These are phyloP conservation scores for Malurus splendens DNA, from an alignment of 2,797 vertebrate species.

Conservation along the genomic window DNA sequence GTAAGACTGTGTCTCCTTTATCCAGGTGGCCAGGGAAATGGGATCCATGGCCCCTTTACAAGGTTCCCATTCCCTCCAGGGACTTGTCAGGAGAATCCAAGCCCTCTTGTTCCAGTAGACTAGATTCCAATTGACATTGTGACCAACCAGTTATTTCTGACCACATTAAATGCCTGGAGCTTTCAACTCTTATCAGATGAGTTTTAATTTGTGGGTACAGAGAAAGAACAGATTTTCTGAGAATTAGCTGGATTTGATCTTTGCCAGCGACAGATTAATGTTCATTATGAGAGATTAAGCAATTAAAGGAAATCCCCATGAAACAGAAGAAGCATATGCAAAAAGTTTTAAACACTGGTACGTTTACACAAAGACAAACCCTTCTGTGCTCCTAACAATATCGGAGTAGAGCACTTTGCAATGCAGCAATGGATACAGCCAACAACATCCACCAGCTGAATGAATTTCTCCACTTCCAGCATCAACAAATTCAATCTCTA, in stretches of 20 bases:
- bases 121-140: rapidly evolving
- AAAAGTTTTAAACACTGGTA: not conserved
- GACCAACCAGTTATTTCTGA: not conserved
- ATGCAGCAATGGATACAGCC: not conserved
- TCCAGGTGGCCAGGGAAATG: not conserved
- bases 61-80: not conserved
- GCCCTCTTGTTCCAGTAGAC: not conserved
- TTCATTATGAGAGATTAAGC: slow-evolving; percentile 28
- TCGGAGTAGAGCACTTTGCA: not conserved
- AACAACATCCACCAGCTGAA: not conserved
- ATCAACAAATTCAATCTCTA: not conserved
- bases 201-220: not conserved
- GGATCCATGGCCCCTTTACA: not conserved
- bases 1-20: not conserved
- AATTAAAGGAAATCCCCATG: not conserved
- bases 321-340: not conserved
- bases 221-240: slow-evolving; percentile 19
- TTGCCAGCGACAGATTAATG: slow-evolving; percentile 16
- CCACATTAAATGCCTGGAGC: not conserved
- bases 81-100: not conserved
- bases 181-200: not conserved
- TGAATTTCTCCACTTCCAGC: not conserved
- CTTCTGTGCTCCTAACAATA: not conserved
- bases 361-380: slow-evolving; percentile 2
- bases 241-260: slow-evolving; percentile 16